Evolutionary conservation across 2,888 invertebrate genomes (phyloP).

Genomic region (Parascotia fuliginaria): DNA sequence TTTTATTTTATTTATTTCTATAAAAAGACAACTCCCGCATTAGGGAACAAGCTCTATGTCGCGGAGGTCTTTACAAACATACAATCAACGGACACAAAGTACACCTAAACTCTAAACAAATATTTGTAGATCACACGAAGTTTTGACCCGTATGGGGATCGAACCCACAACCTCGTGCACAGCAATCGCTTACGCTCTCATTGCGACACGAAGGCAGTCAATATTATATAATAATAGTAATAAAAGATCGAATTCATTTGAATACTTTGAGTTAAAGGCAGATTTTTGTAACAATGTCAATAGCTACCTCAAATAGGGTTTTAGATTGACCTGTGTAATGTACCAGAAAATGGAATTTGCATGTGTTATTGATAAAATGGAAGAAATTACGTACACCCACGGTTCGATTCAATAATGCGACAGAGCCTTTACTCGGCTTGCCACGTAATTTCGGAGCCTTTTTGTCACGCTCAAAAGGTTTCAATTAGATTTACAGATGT

Average conservation of each 20-base stretch:
- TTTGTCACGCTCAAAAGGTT: slow-evolving; percentile 34
- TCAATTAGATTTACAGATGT: slow-evolving; percentile 43
- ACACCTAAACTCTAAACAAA: too few relatives aligned
- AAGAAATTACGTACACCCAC: slow-evolving; percentile 36
- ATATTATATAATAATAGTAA: too few relatives aligned
- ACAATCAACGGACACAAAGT: too few relatives aligned
- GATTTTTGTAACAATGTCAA: slow-evolving; percentile 21
- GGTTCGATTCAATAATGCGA: slow-evolving; percentile 31
- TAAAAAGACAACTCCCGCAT: too few relatives aligned
- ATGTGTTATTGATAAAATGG: slow-evolving; percentile 62
- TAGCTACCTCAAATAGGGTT: slow-evolving; percentile 30
- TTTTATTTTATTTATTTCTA: too few relatives aligned
- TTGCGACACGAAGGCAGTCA: too few relatives aligned
- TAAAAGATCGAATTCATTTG: slow-evolving; percentile 5
- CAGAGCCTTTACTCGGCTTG: slow-evolving; percentile 16
- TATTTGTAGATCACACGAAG: too few relatives aligned
- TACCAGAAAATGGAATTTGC: slow-evolving; percentile 76
- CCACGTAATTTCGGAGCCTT: slow-evolving; percentile 26
- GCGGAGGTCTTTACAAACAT: too few relatives aligned
- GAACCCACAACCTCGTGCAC: too few relatives aligned
- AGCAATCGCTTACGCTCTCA: too few relatives aligned
- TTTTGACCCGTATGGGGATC: too few relatives aligned
- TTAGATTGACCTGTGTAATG: slow-evolving; percentile 71
- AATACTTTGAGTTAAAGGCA: slow-evolving; percentile 1
- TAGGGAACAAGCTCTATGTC: too few relatives aligned